Evolutionary conservation across 1,140 invertebrate species (phyloP).

Genomic region (Tenebrio molitor): DNA sequence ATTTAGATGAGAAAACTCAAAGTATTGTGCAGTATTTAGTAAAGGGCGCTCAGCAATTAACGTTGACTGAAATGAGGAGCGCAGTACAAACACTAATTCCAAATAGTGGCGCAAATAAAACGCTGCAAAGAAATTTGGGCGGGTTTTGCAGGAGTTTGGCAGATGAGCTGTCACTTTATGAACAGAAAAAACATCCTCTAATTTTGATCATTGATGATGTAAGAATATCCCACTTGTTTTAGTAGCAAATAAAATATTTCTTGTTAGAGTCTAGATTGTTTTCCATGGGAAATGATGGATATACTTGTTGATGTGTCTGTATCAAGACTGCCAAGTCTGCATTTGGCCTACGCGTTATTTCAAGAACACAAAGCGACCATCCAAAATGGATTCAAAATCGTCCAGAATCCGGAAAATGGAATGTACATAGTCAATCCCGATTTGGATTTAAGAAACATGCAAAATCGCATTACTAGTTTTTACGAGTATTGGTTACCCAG

Average conservation of each 20-base stretch:
- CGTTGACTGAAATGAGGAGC: conserved; percentile 51
- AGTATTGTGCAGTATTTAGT: conserved; percentile 50
- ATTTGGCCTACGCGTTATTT: conserved; percentile 76
- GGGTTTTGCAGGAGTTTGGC: background rate
- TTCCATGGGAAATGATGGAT: conserved; percentile 82
- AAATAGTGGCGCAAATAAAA: conserved; percentile 44
- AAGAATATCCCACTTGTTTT: conserved; percentile 49
- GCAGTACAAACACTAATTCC: conserved; percentile 54
- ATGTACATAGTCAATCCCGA: conserved; percentile 78
- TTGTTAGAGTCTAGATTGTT: conserved; percentile 76
- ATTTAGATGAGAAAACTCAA: conserved; percentile 48
- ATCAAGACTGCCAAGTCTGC: conserved; percentile 80
- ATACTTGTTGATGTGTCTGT: conserved; percentile 75
- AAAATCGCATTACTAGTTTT: conserved; percentile 76
- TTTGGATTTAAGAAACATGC: conserved; percentile 77
- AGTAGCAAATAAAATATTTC: conserved; percentile 36
- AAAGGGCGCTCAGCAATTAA: conserved; percentile 48
- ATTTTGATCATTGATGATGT: conserved; percentile 78
- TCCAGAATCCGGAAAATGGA: conserved; percentile 62
- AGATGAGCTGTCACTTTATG: conserved; percentile 59
- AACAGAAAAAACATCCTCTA: conserved; percentile 71
- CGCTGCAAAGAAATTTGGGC: conserved; percentile 43
- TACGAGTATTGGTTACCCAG: conserved; percentile 73
- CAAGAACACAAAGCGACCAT: conserved; percentile 73
- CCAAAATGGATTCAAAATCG: conserved; percentile 71